These are phyloP conservation scores for Gadus macrocephalus DNA, from an alignment of 2,113 vertebrate genomes.

Conservation along the genomic window DNA sequence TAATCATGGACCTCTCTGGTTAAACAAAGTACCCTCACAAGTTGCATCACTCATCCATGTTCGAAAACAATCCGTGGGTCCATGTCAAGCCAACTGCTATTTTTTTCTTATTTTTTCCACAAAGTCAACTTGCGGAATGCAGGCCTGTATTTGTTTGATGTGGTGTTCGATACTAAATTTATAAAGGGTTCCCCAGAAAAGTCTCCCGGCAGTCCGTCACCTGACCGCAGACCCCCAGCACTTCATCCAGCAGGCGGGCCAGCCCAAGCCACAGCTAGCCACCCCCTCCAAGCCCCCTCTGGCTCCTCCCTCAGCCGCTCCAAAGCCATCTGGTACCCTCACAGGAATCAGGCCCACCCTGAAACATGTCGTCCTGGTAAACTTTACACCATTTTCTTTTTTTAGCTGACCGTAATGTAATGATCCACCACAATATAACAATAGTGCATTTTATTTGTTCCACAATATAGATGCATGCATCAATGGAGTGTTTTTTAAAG, in stretches of 20 bases:
- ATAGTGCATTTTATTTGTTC: background rate
- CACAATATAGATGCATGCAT: background rate
- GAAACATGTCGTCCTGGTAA: slow-evolving; percentile 73
- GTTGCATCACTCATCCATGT: too few species aligned
- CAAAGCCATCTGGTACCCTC: slow-evolving; percentile 7
- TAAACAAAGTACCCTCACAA: too few species aligned
- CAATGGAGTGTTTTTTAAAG: too few species aligned
- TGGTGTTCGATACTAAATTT: too few species aligned
- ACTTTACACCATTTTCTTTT: background rate
- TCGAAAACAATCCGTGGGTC: too few species aligned
- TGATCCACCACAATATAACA: background rate
- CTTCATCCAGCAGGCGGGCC: slow-evolving; percentile 87
- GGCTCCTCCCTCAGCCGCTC: slow-evolving; percentile 8
- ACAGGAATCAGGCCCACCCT: slow-evolving; percentile 5
- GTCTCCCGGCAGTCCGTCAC: slow-evolving; percentile 82
- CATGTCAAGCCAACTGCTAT: too few species aligned
- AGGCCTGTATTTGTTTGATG: too few species aligned
- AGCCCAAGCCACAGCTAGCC: slow-evolving; percentile 56
- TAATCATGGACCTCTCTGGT: too few species aligned
- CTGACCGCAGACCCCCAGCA: slow-evolving; percentile 82
- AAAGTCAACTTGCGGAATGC: too few species aligned
- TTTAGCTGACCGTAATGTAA: background rate
- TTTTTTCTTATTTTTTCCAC: too few species aligned
- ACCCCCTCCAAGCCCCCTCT: slow-evolving; percentile 21
- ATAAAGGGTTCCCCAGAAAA: slow-evolving; percentile 73